These are phyloP conservation scores for Bombylius discolor DNA, from an alignment of 2,888 invertebrate genomes.

Conservation along the genomic window DNA sequence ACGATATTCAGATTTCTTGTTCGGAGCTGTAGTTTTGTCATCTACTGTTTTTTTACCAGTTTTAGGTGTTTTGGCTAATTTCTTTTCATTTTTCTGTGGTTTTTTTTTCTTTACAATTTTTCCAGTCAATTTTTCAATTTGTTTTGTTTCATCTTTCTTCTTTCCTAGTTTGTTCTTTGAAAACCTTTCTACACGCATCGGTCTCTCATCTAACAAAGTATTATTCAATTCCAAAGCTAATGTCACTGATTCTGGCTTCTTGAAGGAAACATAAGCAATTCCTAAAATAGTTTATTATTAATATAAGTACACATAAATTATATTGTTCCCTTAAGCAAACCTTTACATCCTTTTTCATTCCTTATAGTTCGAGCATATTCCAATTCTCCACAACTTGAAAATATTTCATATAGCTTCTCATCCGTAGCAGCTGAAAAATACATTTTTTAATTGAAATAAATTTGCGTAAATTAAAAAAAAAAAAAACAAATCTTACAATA, in stretches of 20 bases:
- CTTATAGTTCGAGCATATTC: slow-evolving; percentile 31
- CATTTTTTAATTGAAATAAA: neutral
- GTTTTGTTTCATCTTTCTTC: slow-evolving; percentile 14
- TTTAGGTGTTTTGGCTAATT: neutral
- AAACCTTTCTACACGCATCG: slow-evolving; percentile 31
- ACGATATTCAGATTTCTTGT: slow-evolving; percentile 26
- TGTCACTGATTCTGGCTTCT: slow-evolving; percentile 27
- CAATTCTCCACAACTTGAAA: slow-evolving; percentile 32
- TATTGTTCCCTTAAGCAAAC: neutral
- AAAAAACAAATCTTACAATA: slow-evolving; percentile 23
- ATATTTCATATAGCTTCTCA: slow-evolving; percentile 29
- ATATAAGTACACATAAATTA: too few relatives aligned
- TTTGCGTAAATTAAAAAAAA: neutral
- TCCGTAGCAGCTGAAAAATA: slow-evolving; percentile 27
- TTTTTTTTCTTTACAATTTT: neutral
- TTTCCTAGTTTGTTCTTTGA: slow-evolving; percentile 24
- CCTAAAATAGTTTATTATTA: slow-evolving; percentile 14
- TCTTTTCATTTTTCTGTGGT: neutral
- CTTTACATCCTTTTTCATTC: slow-evolving; percentile 29
- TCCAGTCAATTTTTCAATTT: neutral
- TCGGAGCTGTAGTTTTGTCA: neutral
- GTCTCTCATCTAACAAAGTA: slow-evolving; percentile 31
- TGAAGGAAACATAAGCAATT: slow-evolving; percentile 32
- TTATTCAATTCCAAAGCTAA: slow-evolving; percentile 31
- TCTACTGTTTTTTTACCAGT: neutral